Conservation (phyloP, 2,888 invertebrate species). For the Acleris laterana region DNA sequence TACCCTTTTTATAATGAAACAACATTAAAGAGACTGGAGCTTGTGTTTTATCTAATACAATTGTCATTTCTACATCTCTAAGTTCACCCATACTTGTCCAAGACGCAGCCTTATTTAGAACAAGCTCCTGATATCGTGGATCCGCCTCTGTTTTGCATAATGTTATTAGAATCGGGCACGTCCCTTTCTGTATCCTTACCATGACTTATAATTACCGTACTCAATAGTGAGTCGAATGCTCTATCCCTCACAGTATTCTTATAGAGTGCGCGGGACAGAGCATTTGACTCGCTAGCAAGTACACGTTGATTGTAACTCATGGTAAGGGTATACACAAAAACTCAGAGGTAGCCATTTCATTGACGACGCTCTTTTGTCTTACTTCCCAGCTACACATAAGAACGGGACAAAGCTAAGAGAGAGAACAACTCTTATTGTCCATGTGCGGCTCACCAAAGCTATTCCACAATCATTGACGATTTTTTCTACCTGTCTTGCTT, state of each 20-base stretch:
- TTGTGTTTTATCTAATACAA: not conserved
- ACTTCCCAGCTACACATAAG: not conserved
- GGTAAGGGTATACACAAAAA: too few species aligned
- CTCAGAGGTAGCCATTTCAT: slow-evolving; percentile 6
- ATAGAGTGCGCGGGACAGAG: too few species aligned
- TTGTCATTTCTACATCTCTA: slow-evolving; percentile 16
- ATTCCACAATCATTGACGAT: not conserved
- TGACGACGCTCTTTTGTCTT: not conserved
- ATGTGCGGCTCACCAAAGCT: not conserved
- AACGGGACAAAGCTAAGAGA: not conserved
- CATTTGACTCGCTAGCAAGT: too few species aligned
- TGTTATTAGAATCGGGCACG: slow-evolving; percentile 16
- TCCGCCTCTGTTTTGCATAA: slow-evolving; percentile 26
- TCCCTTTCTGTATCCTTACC: slow-evolving; percentile 17
- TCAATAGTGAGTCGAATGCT: too few species aligned
- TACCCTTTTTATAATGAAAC: too few species aligned
- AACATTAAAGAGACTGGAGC: too few species aligned
- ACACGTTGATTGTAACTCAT: too few species aligned
- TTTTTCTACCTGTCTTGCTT: not conserved
- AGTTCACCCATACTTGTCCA: slow-evolving; percentile 9
- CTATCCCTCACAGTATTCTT: too few species aligned
- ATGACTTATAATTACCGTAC: too few species aligned
- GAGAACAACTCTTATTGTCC: not conserved
- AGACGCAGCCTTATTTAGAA: slow-evolving; percentile 2
- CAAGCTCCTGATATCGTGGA: slow-evolving; percentile 7